Percentiles rank a stretch among this genome's conserved stretches.
Conservation (phyloP, 2,888 invertebrate species). For the Tenthredo scrophulariae region DNA sequence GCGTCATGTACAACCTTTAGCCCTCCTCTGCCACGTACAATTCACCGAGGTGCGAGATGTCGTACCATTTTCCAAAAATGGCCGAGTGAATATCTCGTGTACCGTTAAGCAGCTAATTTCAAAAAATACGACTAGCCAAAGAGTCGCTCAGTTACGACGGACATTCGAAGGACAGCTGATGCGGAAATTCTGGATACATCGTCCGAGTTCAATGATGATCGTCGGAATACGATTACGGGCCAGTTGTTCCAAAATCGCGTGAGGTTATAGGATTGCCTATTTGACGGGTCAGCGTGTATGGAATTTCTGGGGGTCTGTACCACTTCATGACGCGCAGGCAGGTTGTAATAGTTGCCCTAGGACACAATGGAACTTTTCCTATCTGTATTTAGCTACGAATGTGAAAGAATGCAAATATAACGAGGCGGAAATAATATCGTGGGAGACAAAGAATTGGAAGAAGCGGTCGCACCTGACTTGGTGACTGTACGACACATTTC, state of each 20-base stretch:
- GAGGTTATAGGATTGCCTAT: neutral
- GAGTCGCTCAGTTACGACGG: neutral
- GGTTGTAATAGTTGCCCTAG: neutral
- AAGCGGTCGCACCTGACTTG: neutral
- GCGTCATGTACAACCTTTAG: neutral
- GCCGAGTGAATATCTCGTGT: neutral
- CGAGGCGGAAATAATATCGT: neutral
- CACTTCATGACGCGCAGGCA: neutral
- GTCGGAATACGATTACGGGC: neutral
- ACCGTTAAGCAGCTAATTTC: neutral
- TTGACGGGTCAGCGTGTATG: neutral
- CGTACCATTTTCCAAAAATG: neutral
- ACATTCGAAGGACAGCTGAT: neutral
- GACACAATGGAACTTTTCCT: neutral
- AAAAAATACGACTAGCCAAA: neutral
- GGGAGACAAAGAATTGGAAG: conserved; percentile 2
- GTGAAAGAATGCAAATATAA: conserved; percentile 9
- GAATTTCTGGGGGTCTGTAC: neutral
- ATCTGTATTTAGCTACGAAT: neutral
- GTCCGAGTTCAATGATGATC: neutral
- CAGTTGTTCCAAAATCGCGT: neutral
- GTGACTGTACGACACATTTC: neutral
- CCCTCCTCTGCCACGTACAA: conserved; percentile 13
- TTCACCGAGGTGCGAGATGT: neutral
- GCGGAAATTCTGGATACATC: neutral